Conservation (phyloP, 2,797 vertebrate genomes). For the Tympanoctomys barrerae region DNA sequence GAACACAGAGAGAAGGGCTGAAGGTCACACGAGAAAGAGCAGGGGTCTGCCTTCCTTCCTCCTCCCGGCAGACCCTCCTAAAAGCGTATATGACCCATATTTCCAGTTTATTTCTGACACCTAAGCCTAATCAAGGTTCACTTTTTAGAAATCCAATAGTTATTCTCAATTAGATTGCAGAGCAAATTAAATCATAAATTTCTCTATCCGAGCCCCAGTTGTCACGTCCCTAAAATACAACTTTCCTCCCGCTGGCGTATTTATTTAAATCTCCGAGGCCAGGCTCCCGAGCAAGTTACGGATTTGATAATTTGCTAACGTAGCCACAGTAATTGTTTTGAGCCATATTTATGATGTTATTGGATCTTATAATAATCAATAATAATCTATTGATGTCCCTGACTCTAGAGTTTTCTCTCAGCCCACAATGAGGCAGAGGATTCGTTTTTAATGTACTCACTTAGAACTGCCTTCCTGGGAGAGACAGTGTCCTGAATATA, state of each 20-base stretch:
- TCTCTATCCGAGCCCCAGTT: conserved; percentile 71
- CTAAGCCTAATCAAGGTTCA: conserved; percentile 87
- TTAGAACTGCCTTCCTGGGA: conserved; percentile 66
- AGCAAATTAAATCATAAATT: conserved; percentile 90
- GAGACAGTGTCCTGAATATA: conserved; percentile 71
- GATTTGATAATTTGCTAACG: conserved; percentile 88
- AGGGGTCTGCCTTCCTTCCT: conserved; percentile 62
- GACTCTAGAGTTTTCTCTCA: conserved; percentile 66
- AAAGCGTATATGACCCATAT: conserved; percentile 79
- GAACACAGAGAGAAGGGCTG: conserved; percentile 26
- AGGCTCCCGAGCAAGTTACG: conserved; percentile 84
- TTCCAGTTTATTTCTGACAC: conserved; percentile 85
- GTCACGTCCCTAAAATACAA: conserved; percentile 79
- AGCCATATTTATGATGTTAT: conserved; percentile 87
- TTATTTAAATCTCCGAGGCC: conserved; percentile 85
- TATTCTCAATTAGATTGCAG: conserved; percentile 87
- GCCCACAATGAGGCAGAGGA: conserved; percentile 70
- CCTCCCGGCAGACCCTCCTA: conserved; percentile 53
- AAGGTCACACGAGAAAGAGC: conserved; percentile 55
- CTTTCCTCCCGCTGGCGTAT: conserved; percentile 77
- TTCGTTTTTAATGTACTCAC: conserved; percentile 82
- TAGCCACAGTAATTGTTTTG: conserved; percentile 82
- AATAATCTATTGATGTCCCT: conserved; percentile 84
- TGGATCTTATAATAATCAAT: conserved; percentile 86
- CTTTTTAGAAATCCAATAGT: conserved; percentile 86